Evolutionary conservation across 2,888 invertebrate genomes (phyloP).

Genomic region (Laothoe populi): DNA sequence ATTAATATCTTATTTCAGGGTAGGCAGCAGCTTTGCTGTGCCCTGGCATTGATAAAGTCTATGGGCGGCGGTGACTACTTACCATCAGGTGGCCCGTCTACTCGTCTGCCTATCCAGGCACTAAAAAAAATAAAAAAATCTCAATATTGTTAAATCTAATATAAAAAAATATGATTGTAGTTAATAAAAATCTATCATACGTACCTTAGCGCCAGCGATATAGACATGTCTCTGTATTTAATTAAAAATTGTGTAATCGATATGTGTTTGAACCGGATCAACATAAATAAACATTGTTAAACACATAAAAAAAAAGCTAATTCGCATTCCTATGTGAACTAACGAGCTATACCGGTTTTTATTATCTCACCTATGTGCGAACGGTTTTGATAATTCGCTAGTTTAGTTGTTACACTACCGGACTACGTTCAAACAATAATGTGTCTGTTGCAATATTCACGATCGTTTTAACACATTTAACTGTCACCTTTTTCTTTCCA

Average conservation of each 20-base stretch:
- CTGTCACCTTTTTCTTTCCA: background rate
- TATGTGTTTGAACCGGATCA: conserved; percentile 52
- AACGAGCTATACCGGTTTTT: conserved; percentile 74
- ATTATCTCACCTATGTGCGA: conserved; percentile 28
- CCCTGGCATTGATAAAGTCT: too few species aligned
- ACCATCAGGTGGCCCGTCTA: too few species aligned
- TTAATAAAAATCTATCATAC: background rate
- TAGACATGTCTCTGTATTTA: conserved; percentile 5
- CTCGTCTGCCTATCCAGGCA: too few species aligned
- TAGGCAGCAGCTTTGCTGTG: too few species aligned
- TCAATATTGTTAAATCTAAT: too few species aligned
- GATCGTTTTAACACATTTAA: background rate
- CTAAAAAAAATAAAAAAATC: too few species aligned
- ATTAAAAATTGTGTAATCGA: conserved; percentile 29
- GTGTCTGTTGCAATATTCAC: background rate
- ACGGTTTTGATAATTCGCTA: conserved; percentile 25
- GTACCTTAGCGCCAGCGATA: background rate
- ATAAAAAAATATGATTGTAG: too few species aligned
- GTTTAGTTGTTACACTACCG: background rate
- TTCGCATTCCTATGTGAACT: conserved; percentile 60
- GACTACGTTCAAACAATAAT: background rate
- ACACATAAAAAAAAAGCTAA: conserved; percentile 36
- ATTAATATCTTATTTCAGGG: too few species aligned
- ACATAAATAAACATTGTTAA: conserved; percentile 44
- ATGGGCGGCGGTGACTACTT: too few species aligned